A percentile compares a stretch with the other conserved stretches of the same genome.
phyloP scores from a whole-genome alignment of 2,113 vertebrate genomes.

The Chionis minor region DNA sequence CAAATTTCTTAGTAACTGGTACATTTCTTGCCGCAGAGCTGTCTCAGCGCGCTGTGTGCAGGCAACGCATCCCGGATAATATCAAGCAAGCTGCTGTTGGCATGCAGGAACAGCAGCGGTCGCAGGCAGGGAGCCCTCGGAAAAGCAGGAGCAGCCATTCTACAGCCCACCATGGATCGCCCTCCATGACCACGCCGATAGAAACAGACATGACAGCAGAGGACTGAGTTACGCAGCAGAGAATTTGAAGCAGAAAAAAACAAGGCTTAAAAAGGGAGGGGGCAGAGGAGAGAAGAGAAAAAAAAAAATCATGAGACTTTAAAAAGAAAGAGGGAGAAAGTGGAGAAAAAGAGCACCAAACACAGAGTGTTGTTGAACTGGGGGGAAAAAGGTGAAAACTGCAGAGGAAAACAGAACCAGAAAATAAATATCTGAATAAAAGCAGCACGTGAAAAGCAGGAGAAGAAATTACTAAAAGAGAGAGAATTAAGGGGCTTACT shows the following conservation, averaged over 20 bases:
- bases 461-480: neutral
- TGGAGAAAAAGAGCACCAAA: neutral
- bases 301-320: neutral
- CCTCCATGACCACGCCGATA: accelerated
- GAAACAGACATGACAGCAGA: neutral
- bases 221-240: neutral
- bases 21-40: neutral
- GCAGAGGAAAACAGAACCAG: neutral
- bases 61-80: neutral
- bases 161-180: neutral
- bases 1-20: neutral
- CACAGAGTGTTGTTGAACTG: neutral
- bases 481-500: slow-evolving; percentile 3
- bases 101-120: neutral
- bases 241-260: neutral
- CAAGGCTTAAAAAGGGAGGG: neutral
- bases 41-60: neutral
- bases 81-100: neutral
- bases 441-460: neutral
- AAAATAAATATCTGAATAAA: neutral
- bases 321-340: neutral
- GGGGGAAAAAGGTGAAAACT: neutral
- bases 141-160: neutral
- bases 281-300: accelerated
- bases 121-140: neutral